Percentiles rank a stretch among this genome's conserved stretches.
Evolutionary conservation across 2,113 vertebrate species (phyloP).

Genomic region (Eclectus roratus): DNA sequence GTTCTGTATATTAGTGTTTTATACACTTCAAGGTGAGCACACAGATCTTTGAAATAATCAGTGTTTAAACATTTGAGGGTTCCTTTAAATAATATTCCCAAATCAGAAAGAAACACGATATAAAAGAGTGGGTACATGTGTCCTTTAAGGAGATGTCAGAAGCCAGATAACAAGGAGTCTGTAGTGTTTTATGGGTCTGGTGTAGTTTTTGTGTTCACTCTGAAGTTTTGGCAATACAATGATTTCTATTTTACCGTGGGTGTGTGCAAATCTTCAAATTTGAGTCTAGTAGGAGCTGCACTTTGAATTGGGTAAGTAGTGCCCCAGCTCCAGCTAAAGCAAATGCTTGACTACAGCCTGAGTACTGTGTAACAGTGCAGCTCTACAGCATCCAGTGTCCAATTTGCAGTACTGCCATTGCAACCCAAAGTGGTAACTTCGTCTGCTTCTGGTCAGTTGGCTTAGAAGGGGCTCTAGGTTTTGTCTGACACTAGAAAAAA

Average conservation of each 20-base stretch:
- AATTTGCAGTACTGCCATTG: not conserved
- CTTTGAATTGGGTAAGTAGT: not conserved
- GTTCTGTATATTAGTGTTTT: not conserved
- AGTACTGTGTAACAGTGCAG: not conserved
- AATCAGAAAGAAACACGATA: not conserved
- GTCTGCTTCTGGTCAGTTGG: not conserved
- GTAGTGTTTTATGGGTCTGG: not conserved
- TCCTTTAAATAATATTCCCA: not conserved
- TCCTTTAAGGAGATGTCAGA: not conserved
- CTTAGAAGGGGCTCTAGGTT: not conserved
- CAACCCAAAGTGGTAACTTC: not conserved
- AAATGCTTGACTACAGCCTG: not conserved
- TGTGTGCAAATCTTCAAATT: not conserved
- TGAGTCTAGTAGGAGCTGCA: not conserved
- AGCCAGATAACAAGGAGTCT: not conserved
- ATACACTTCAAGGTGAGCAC: not conserved
- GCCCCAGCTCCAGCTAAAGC: not conserved
- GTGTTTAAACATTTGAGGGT: not conserved
- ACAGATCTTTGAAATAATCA: not conserved
- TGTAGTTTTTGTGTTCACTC: not conserved
- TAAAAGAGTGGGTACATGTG: not conserved
- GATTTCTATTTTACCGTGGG: not conserved
- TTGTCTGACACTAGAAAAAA: not conserved
- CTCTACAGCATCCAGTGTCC: not conserved
- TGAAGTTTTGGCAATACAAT: not conserved